Evolutionary conservation across 1,140 invertebrate species (phyloP), one percentile per base, ranked within the genome.

Genomic region (Gonatopus flavifemur): DNA sequence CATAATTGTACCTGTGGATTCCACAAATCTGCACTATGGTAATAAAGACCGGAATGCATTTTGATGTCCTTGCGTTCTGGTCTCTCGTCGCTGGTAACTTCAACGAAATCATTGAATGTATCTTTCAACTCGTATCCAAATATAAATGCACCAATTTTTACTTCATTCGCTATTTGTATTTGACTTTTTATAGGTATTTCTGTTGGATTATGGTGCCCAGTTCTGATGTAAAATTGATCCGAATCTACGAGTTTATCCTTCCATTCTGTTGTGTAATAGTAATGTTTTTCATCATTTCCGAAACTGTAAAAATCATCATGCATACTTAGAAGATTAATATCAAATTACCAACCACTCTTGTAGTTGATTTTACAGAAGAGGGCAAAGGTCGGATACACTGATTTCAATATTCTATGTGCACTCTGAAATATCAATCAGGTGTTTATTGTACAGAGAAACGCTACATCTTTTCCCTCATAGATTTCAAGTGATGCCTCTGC

Each of bases 21-120:
- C 77, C 89, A 86, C n/a, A 93, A 84, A 78, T 93, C 89, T 35
- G 83, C 78, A 9, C 87, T 86, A 55, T 92, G 89, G 68, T 92
- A 93, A 70, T 93, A 94, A 30, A 92, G 82, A 3, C 90, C 90
- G 37, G 89, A 84, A 67, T 94, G 91, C 57, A 94, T 80, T 76
- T 93, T 93, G 2, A 93, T 89, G 58, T 90, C 87, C 60, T 71
- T 81, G 33, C 86, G 80, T 43, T 92, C 89, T 1, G 91, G 91
- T 57, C 90, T 78, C 49, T 91, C 88, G 66, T 93, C 90, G 22
- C 89, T 89, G 31, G 90, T 92, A 38, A 94, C 83, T 67, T 90
- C 85, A 21, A 87, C 81, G 69, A 85, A 93, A 57, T 88, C 84
- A 32, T 72, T 83, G 49, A 93, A 91, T 74, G 89, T 90, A 3